Evolutionary conservation across 2,113 vertebrate genomes (phyloP), one percentile per base, ranked within the genome.

Genomic region (Syngnathus scovelli): DNA sequence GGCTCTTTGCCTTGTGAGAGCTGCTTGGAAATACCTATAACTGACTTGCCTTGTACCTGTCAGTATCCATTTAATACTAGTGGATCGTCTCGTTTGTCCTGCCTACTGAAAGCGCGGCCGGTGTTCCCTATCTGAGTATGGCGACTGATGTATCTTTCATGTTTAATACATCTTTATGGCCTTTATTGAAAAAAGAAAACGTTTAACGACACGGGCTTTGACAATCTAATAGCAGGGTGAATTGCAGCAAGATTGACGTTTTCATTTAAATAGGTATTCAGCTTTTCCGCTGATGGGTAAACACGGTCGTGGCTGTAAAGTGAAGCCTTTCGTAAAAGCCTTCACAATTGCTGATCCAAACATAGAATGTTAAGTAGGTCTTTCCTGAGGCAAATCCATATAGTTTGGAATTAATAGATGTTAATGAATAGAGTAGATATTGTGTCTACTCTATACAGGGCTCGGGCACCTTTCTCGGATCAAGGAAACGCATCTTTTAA

Each of bases 1-100:
- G 86, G 83, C 76, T 74, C 56, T 75, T 70, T 72, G 73, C 62
- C 77, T 75, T 64, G 58, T 78, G 72, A 83, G 81, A 81, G 75
- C 66, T 52, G 69, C 78, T 78, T 51, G 43, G 67, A 80, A 81
- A 68, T 67, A 83, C 74, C 83, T 76, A 75, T 74, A 86, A 87
- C 83, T 58, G 80, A 75, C 70, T 82, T 78, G 75, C 79, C 84
- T 86, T 83, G 81, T 85, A 80, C 82, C 84, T 89, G 86, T 88
- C 86, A 89, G 77, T 72, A 81, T 74, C 71, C 48, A 88, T 89
- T 87, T 86, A 76, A 75, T 70, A 76, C 68, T 71, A 73, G 64
- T 70, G 75, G 62, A 81, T 73, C 58, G 78, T 62, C 80, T 86
- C 79, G 77, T 86, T 80, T 77, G 71, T 80, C 74, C 74, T 67